Evolutionary conservation across 2,888 invertebrate genomes (phyloP).

Genomic region (Lypha dubia): DNA sequence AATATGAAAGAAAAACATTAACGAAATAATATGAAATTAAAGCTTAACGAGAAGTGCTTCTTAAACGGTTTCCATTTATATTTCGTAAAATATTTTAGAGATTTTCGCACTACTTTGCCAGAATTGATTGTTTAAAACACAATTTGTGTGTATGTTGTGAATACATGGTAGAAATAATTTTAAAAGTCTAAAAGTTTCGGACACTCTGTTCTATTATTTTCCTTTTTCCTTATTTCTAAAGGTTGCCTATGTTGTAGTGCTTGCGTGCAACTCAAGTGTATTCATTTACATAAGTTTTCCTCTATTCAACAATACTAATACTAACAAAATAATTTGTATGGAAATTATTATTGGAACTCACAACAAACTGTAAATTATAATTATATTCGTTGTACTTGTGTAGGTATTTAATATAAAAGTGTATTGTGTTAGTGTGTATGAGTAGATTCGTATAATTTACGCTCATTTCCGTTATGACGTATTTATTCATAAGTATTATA

Average conservation of each 20-base stretch:
- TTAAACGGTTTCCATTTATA: constrained; percentile 22
- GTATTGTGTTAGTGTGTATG: background rate
- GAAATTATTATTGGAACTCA: constrained; percentile 44
- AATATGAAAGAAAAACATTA: constrained; percentile 25
- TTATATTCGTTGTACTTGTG: constrained; percentile 49
- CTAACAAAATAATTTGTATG: constrained; percentile 38
- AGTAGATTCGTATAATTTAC: background rate
- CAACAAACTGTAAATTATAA: constrained; percentile 58
- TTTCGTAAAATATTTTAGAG: background rate
- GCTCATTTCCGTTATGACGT: constrained; percentile 39
- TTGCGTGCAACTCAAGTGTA: constrained; percentile 71
- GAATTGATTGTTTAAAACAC: no score
- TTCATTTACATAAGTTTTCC: constrained; percentile 33
- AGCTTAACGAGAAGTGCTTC: constrained; percentile 63
- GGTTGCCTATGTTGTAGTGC: constrained; percentile 37
- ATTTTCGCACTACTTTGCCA: background rate
- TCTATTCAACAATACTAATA: background rate
- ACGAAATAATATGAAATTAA: constrained; percentile 44
- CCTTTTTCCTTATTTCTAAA: constrained; percentile 24
- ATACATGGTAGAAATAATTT: background rate
- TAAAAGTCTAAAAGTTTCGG: background rate
- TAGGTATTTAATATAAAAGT: background rate
- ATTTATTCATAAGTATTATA: constrained; percentile 18
- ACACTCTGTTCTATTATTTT: constrained; percentile 10
- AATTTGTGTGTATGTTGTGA: no score